Evolutionary conservation across 2,113 vertebrate genomes (phyloP).

Genomic region (Sterrhoptilus dennistouni): DNA sequence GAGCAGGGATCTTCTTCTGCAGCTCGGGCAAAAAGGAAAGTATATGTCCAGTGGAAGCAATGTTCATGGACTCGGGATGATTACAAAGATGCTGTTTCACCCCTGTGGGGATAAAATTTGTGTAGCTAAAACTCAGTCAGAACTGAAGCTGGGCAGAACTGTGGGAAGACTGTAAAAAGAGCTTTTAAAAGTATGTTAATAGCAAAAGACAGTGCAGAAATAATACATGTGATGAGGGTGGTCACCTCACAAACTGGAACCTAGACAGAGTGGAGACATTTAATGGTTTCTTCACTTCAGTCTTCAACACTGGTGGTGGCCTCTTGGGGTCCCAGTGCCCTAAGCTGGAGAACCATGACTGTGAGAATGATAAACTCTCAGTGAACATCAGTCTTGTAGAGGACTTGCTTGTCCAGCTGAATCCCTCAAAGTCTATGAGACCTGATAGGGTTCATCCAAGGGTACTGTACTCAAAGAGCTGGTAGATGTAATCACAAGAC

Average conservation of each 20-base stretch:
- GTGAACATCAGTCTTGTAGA: neutral
- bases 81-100: neutral
- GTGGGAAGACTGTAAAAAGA: neutral
- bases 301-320: neutral
- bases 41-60: neutral
- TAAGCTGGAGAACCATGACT: neutral
- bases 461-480: neutral
- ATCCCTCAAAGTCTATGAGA: rapidly evolving
- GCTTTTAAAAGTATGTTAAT: neutral
- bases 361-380: neutral
- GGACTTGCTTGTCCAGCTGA: neutral
- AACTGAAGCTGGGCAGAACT: neutral
- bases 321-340: neutral
- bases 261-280: neutral
- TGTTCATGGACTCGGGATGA: rapidly evolving
- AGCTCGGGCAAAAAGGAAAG: neutral
- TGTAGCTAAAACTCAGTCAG: neutral
- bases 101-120: neutral
- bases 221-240: neutral
- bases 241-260: neutral
- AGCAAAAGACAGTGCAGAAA: neutral
- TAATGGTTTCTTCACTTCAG: neutral
- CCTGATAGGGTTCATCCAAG: neutral
- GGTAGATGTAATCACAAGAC: neutral
- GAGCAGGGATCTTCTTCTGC: neutral